phyloP scores from a whole-genome alignment of 2,113 vertebrate species.

The Petromus typicus region DNA sequence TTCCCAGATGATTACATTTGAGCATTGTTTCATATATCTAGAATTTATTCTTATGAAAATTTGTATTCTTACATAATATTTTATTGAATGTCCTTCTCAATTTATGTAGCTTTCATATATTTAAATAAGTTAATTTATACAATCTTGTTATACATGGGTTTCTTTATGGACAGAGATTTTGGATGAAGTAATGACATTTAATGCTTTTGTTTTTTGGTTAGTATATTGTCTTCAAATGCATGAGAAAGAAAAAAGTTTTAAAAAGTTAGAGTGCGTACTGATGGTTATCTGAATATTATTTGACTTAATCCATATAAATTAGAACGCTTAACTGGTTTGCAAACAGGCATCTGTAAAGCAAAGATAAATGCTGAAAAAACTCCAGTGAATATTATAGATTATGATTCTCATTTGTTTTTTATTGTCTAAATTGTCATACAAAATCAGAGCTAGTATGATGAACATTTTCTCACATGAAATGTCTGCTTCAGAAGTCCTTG shows the following conservation, averaged over 20 bases:
- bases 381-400: not conserved
- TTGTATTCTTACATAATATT: not conserved
- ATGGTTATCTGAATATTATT: not conserved
- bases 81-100: not conserved
- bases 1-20: not conserved
- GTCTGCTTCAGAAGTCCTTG: not conserved
- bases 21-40: not conserved
- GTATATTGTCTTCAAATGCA: constrained; percentile 6
- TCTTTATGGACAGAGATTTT: not conserved
- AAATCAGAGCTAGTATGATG: not conserved
- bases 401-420: constrained; percentile 23
- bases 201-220: not conserved
- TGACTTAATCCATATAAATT: not conserved
- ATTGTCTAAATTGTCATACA: constrained; percentile 7
- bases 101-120: not conserved
- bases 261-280: not conserved
- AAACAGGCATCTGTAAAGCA: constrained; percentile 5
- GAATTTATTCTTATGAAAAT: not conserved
- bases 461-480: not conserved
- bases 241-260: not conserved
- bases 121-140: not conserved
- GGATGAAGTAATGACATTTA: not conserved
- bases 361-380: not conserved
- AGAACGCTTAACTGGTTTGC: not conserved
- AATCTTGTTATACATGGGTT: not conserved